Conservation (phyloP, 1,140 invertebrate species). For the Akabosia matsudoensis region DNA sequence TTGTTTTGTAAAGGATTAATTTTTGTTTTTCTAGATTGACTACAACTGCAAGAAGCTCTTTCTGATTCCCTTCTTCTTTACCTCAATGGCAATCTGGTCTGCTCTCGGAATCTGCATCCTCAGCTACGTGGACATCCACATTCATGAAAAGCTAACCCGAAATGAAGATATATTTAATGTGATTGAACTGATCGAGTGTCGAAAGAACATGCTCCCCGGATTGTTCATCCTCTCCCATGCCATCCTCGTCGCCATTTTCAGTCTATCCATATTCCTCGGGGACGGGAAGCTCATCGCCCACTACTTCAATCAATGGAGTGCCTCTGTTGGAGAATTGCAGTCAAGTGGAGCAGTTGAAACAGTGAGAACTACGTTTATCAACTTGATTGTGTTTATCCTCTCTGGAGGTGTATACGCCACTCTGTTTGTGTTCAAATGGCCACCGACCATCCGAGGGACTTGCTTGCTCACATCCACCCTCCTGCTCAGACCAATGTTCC, state of each 20-base stretch:
- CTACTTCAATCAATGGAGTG: conserved; percentile 31
- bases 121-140: too few species aligned
- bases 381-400: conserved; percentile 4
- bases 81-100: too few species aligned
- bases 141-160: too few species aligned
- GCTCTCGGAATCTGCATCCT: too few species aligned
- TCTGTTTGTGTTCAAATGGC: background rate
- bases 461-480: conserved; percentile 19
- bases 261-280: conserved; percentile 25
- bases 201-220: background rate
- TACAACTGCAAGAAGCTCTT: too few species aligned
- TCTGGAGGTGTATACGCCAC: background rate
- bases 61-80: too few species aligned
- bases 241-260: conserved; percentile 24
- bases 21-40: background rate
- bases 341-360: conserved; percentile 25
- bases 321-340: conserved; percentile 33
- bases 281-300: conserved; percentile 32
- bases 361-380: background rate
- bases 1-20: background rate
- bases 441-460: background rate
- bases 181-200: background rate
- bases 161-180: too few species aligned
- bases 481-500: conserved; percentile 18
- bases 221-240: conserved; percentile 11